Evolutionary conservation across 2,113 vertebrate species (phyloP), one percentile per base, ranked within the genome.

Genomic region (Caracal caracal): DNA sequence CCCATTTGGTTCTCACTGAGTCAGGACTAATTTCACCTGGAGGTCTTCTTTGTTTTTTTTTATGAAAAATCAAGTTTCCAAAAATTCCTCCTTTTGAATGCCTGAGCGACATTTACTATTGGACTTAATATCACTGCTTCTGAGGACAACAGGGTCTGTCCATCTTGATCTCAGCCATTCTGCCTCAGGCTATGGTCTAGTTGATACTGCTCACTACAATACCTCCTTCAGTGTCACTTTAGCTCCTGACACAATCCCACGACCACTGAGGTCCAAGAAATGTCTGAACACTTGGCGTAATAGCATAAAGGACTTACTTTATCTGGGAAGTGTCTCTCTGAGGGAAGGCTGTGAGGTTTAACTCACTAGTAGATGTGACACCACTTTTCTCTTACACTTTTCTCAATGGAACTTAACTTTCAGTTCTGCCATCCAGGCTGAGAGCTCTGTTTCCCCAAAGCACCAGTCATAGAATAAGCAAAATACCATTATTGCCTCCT

Each of bases 201-300:
- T 8, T 28, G 5, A 1, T 8, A 10, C 1, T 15, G 1, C 6
- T 75, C 33, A 43, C 26, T 15, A 51, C 12, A 9, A 20, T 4
- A 1, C 5, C 47, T 56, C 8, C 71, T 49, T 43, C 47, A 30
- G 53, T 24, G 47, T 59, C n/a, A 28, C 28, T 47, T 47, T 2
- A 65, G 10, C 43, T 63, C 53, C 70, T 75, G 11, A 83, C 26
- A 10, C 20, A 61, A 8, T 11, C 35, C 9, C 37, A n/a, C 53
- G 19, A 35, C 8, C 63, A 17, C 9, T 78, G 11, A 33, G 15
- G 63, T 76, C 33, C 10, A 65, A 87, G 86, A 71, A 53, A 35
- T 24, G 22, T 33, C n/a, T 53, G 40, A 75, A 26, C 4, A 28
- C 6, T 28, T 43, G 19, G 10, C 7, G 26, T 26, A n/a, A 11